Evolutionary conservation across 2,113 vertebrate species (phyloP).

Genomic region (Mugil cephalus): DNA sequence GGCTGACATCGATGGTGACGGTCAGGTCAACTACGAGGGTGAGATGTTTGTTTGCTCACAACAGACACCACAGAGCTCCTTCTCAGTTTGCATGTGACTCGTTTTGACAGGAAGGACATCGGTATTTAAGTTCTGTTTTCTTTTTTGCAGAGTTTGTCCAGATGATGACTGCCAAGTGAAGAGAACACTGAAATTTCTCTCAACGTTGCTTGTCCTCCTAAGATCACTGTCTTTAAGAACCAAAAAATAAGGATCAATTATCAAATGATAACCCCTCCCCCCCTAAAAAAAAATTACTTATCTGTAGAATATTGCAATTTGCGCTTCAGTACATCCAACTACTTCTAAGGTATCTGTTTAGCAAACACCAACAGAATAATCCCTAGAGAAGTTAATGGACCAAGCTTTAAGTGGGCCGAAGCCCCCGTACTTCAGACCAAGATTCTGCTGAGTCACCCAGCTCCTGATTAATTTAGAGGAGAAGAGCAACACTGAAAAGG

Average conservation of each 20-base stretch:
- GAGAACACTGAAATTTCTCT: conserved; percentile 69
- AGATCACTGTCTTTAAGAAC: conserved; percentile 84
- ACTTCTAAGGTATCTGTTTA: conserved; percentile 80
- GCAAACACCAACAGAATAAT: conserved; percentile 83
- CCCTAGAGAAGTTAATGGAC: conserved; percentile 87
- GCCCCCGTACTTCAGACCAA: conserved; percentile 75
- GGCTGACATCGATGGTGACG: conserved; percentile 92
- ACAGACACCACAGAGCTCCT: too few relatives aligned
- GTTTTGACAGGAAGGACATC: too few relatives aligned
- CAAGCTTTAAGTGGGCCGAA: conserved; percentile 86
- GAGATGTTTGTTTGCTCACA: conserved; percentile 42
- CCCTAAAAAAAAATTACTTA: conserved; percentile 60
- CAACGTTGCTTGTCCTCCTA: conserved; percentile 86
- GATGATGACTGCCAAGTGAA: conserved; percentile 96
- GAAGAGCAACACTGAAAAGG: conserved; percentile 66
- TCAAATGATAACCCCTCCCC: conserved; percentile 61
- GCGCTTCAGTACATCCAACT: conserved; percentile 79
- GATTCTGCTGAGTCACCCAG: conserved; percentile 74
- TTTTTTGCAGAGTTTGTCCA: conserved; percentile 90
- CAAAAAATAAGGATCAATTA: conserved; percentile 71
- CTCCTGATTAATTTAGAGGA: conserved; percentile 78
- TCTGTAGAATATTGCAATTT: conserved; percentile 78
- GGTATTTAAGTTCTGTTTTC: conserved; percentile 1
- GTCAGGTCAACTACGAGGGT: conserved; percentile 96
- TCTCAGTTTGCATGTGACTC: not conserved